phyloP scores from a whole-genome alignment of 2,888 invertebrate species.

The Tipula unca region DNA sequence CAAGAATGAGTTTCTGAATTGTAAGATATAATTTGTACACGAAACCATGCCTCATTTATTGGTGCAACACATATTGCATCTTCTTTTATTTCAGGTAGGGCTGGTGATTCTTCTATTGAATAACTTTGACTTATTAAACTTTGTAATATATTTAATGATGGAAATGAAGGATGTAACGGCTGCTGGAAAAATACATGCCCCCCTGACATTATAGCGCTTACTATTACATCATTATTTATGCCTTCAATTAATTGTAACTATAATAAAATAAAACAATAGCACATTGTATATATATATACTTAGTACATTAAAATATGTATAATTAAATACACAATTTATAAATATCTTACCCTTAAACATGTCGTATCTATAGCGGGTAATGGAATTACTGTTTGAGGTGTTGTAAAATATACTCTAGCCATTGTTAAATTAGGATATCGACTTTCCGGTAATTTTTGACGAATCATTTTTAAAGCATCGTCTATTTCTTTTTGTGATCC shows the following conservation, averaged over 20 bases:
- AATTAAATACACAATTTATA: neutral
- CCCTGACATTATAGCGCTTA: conserved; percentile 78
- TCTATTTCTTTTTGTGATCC: conserved; percentile 71
- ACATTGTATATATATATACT: conserved; percentile 22
- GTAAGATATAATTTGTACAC: conserved; percentile 68
- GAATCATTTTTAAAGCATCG: conserved; percentile 73
- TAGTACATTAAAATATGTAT: neutral
- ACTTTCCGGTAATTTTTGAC: conserved; percentile 73
- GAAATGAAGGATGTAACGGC: conserved; percentile 89
- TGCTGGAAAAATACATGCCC: conserved; percentile 92
- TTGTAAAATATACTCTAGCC: conserved; percentile 38
- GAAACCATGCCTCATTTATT: conserved; percentile 73
- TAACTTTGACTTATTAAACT: conserved; percentile 77
- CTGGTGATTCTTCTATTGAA: conserved; percentile 65
- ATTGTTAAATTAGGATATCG: conserved; percentile 73
- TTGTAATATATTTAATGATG: conserved; percentile 70
- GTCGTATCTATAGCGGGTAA: conserved; percentile 36
- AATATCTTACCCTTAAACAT: conserved; percentile 42
- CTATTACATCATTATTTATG: conserved; percentile 84
- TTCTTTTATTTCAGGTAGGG: conserved; percentile 64
- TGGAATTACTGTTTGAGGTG: conserved; percentile 40
- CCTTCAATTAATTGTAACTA: conserved; percentile 83
- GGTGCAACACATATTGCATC: conserved; percentile 86
- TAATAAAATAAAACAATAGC: conserved; percentile 29
- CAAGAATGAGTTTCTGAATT: conserved; percentile 63